These are phyloP conservation scores for Andrena cerasifolii DNA, from an alignment of 1,140 invertebrate species.

Conservation along the genomic window DNA sequence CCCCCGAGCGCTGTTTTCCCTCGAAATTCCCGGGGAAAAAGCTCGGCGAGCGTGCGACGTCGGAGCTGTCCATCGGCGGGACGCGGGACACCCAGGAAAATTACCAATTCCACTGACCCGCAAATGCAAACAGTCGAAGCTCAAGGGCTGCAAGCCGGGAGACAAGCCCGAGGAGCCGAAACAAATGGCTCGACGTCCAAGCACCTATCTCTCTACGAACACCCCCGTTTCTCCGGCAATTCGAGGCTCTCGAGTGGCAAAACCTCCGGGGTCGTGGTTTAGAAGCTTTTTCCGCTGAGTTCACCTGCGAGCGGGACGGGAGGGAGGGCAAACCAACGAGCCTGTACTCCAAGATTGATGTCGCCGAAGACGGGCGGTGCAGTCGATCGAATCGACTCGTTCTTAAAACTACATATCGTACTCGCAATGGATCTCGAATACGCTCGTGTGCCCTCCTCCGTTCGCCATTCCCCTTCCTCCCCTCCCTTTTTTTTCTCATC, in stretches of 20 bases:
- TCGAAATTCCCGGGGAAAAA: conserved; percentile 47
- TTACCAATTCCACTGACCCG: not conserved
- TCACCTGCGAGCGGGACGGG: conserved; percentile 8
- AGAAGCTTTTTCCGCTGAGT: conserved; percentile 36
- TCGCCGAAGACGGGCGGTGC: conserved; percentile 31
- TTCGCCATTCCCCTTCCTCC: no score
- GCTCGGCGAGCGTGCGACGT: not conserved
- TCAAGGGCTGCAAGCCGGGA: conserved; percentile 1
- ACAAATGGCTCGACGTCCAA: conserved; percentile 16
- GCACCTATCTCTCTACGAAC: conserved; percentile 24
- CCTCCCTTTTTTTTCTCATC: not conserved
- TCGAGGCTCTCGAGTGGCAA: conserved; percentile 46
- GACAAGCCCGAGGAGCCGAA: conserved; percentile 6
- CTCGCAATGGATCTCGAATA: conserved; percentile 6
- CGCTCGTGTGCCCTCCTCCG: not conserved
- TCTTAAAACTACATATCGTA: conserved; percentile 39
- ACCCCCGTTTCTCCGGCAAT: not conserved
- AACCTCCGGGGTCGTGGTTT: conserved; percentile 38
- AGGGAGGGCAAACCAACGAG: conserved; percentile 38
- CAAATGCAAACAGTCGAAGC: not conserved
- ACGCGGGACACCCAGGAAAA: no score
- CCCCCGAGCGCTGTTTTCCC: conserved; percentile 27
- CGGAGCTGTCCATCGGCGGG: conserved; percentile 1
- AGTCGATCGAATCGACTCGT: conserved; percentile 37
- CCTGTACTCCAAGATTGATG: conserved; percentile 56